Evolutionary conservation across 1,140 invertebrate species (phyloP).

Genomic region (Eriocheir sinensis): DNA sequence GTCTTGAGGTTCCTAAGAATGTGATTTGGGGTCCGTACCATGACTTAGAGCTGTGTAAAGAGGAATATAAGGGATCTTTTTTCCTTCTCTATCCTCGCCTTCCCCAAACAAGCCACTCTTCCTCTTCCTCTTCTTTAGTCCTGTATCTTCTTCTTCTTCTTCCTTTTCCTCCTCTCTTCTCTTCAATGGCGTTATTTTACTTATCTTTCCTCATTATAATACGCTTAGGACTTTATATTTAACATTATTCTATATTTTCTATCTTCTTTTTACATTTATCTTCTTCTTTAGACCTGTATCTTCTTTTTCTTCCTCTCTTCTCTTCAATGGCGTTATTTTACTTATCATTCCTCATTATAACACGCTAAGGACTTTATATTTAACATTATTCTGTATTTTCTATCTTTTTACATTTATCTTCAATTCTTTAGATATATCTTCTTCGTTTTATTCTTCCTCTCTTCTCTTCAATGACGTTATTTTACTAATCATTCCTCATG

Average conservation of each 20-base stretch:
- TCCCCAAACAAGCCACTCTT: not conserved
- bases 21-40: not conserved
- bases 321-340: no score
- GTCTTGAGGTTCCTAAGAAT: not conserved
- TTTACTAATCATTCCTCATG: no score
- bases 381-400: not conserved
- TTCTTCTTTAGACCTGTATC: no score
- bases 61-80: not conserved
- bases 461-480: no score
- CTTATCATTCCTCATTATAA: no score
- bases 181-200: no score
- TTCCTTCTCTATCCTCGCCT: not conserved
- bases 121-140: not conserved
- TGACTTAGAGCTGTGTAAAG: not conserved
- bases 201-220: not conserved
- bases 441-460: not conserved
- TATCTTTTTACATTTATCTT: not conserved
- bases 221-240: not conserved
- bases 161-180: not conserved
- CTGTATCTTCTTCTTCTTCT: not conserved
- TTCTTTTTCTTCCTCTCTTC: not conserved
- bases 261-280: not conserved
- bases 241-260: not conserved
- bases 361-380: not conserved
- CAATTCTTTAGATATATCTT: no score